Evolutionary conservation across 2,797 vertebrate species (phyloP), one percentile per base, ranked within the genome.

Genomic region (Buceros bicornis): DNA sequence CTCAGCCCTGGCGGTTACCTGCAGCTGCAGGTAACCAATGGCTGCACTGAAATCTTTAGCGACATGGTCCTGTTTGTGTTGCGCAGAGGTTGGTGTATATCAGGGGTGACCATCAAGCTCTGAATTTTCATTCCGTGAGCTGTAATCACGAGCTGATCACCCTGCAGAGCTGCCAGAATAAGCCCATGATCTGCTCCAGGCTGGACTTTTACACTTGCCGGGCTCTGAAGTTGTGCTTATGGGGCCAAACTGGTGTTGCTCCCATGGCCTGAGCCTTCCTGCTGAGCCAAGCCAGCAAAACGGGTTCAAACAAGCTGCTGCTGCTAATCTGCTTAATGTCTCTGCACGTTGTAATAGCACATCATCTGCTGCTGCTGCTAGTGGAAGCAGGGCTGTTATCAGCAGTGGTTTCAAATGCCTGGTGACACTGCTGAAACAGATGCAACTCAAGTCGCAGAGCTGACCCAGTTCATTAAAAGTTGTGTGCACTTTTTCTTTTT

Each of bases 301-400:
- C 69, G 17, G 73, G 92, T 93, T 95, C 84, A 51, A 88, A 62
- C 93, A 95, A 47, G 94, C 87, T 80, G 89, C 76, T 80, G 78
- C 61, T 90, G 89, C 93, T 95, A 77, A 96, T 97, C 93, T 92
- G 77, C 90, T 85, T 87, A 80, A 57, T 78, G 95, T 80, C 93
- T 90, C 4, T 2, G 86, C 93, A 80, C 0, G 43, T 83, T 26
- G 35, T 89, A 91, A 70, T 43, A 78, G 79, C 25, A 0, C 91
- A 51, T 95, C 3, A 7, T 64, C 87, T 89, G 73, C 90, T 89
- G 82, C 93, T 61, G 51, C 58, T 89, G 91, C 47, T 48, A 18
- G 11, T 48, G 80, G 88, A 96, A 95, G 42, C 6, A 2, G 60
- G 60, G 31, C 65, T 81, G 53, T 74, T 93, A 53, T 17, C 90